Conservation (phyloP, 2,888 invertebrate genomes). For the Perizoma affinitatum region DNA sequence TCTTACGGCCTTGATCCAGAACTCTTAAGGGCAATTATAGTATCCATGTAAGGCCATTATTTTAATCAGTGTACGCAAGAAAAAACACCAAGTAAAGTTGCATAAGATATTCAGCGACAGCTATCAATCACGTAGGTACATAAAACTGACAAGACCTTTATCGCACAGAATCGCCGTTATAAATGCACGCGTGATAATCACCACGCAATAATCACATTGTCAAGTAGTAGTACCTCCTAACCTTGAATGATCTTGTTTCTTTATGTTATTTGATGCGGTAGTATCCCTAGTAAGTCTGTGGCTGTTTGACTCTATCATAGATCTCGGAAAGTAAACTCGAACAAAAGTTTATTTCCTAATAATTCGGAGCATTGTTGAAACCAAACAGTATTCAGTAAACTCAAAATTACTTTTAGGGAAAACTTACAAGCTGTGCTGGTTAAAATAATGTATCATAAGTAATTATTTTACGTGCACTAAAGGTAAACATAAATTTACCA, state of each 20-base stretch:
- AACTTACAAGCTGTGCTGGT: no score
- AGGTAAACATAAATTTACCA: no score
- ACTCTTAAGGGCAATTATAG: conserved; percentile 10
- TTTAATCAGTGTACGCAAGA: conserved; percentile 16
- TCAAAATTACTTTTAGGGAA: no score
- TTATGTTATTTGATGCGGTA: background rate
- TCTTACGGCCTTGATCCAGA: conserved; percentile 2
- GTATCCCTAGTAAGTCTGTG: no score
- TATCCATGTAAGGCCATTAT: conserved; percentile 20
- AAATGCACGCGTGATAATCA: conserved; percentile 20
- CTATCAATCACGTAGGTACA: conserved; percentile 10
- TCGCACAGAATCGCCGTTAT: conserved; percentile 9
- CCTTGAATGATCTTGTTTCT: background rate
- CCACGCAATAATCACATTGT: conserved; percentile 1
- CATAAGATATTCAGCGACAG: conserved; percentile 6
- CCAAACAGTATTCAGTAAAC: no score
- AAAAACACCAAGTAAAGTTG: conserved; percentile 4
- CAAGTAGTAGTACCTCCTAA: background rate
- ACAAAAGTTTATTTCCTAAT: no score
- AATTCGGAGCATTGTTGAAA: no score
- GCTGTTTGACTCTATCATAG: no score
- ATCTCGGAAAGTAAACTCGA: no score
- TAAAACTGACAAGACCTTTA: conserved; percentile 12
- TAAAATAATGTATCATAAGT: no score
- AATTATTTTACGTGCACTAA: no score